phyloP scores from a whole-genome alignment of 2,888 invertebrate genomes.

The Athrips mouffetella region DNA sequence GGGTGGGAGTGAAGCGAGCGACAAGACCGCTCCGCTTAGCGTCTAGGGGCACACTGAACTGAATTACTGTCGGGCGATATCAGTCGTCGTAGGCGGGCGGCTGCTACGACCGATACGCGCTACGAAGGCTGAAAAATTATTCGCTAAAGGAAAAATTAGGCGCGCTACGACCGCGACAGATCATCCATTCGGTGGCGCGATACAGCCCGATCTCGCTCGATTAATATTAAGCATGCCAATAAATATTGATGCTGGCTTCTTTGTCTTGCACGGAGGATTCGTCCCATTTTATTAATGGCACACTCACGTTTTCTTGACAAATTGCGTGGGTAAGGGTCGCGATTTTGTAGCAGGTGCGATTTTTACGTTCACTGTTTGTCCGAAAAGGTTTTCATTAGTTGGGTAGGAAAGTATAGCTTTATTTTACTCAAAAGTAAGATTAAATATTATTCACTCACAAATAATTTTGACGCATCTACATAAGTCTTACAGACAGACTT shows the following conservation, averaged over 20 bases:
- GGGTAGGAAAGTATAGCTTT: too few relatives aligned
- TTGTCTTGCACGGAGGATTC: conserved; percentile 71
- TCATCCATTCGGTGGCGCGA: conserved; percentile 62
- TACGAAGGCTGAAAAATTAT: conserved; percentile 53
- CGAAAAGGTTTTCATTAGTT: background rate
- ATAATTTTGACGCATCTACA: too few relatives aligned
- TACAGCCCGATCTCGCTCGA: conserved; percentile 66
- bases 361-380: conserved; percentile 13
- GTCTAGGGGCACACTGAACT: conserved; percentile 58
- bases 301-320: conserved; percentile 67
- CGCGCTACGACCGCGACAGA: conserved; percentile 62
- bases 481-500: background rate
- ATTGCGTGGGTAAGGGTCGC: conserved; percentile 34
- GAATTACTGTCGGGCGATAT: conserved; percentile 37
- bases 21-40: conserved; percentile 51
- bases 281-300: conserved; percentile 70
- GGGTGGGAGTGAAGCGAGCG: conserved; percentile 45
- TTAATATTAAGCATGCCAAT: conserved; percentile 77
- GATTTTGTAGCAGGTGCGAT: conserved; percentile 19
- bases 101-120: conserved; percentile 54
- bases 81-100: conserved; percentile 50
- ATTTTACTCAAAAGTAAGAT: too few relatives aligned
- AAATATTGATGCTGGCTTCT: conserved; percentile 74
- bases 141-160: conserved; percentile 62
- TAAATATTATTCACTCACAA: too few relatives aligned